Percentiles rank a stretch among this genome's conserved stretches.
Conservation (phyloP, 2,797 vertebrate genomes). For the Psittacula derbiana region DNA sequence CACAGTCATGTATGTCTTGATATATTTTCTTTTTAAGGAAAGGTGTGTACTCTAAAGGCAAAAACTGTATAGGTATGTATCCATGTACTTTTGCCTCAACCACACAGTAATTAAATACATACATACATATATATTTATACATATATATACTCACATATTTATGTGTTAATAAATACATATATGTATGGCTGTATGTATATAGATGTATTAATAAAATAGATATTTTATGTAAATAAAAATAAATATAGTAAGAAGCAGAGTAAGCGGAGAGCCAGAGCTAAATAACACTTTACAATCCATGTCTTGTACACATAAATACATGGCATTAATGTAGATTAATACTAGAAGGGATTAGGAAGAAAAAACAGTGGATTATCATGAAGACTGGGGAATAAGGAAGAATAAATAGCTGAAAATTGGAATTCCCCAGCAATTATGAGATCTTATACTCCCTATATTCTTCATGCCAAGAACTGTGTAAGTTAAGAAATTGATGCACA, state of each 20-base stretch:
- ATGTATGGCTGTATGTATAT: background rate
- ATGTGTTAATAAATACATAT: background rate
- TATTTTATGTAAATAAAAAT: background rate
- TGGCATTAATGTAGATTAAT: background rate
- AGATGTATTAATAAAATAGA: background rate
- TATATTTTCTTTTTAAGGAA: background rate
- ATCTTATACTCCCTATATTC: background rate
- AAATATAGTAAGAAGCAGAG: background rate
- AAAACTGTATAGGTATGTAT: background rate
- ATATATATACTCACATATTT: background rate
- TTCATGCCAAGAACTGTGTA: background rate
- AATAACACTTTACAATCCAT: background rate
- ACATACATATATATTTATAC: background rate
- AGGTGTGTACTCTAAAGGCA: background rate
- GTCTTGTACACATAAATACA: background rate
- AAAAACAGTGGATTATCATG: background rate
- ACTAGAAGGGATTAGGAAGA: background rate
- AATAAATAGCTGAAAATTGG: background rate
- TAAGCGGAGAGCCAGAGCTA: background rate
- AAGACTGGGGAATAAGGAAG: background rate
- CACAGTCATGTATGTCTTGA: background rate
- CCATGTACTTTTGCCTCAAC: background rate
- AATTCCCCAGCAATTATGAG: background rate
- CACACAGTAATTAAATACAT: background rate
- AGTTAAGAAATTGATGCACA: background rate